phyloP scores from a whole-genome alignment of 2,113 vertebrate species.

The Halcyon senegalensis region DNA sequence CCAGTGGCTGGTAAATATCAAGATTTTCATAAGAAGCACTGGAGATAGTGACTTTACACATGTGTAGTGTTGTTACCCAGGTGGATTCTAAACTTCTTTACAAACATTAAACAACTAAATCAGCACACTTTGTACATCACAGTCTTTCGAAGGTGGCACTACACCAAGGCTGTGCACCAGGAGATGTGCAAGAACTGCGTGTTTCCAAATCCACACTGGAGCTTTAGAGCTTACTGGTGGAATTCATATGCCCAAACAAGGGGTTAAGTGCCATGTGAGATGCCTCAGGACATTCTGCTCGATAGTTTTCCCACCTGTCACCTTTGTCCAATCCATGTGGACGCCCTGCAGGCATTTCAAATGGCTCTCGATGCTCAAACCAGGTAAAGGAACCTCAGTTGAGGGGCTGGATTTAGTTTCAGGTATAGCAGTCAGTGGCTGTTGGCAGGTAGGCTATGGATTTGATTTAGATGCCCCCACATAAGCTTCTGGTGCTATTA shows the following conservation, averaged over 20 bases:
- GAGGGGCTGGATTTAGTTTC: not conserved
- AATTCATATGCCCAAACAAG: not conserved
- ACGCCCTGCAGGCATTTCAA: not conserved
- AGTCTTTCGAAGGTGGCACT: not conserved
- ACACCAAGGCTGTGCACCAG: not conserved
- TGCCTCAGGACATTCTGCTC: not conserved
- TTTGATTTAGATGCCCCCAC: not conserved
- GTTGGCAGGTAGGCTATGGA: not conserved
- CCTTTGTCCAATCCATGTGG: not conserved
- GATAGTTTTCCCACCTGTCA: not conserved
- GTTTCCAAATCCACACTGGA: not conserved
- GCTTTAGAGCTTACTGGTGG: not conserved
- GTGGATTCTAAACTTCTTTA: not conserved
- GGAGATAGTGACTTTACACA: not conserved
- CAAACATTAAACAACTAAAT: not conserved
- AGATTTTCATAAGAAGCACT: not conserved
- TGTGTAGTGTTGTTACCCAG: not conserved
- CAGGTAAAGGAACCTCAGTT: not conserved
- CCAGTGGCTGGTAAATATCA: not conserved
- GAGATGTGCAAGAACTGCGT: not conserved
- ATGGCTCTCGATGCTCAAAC: not conserved
- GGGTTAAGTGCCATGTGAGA: not conserved
- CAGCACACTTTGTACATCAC: fast-evolving
- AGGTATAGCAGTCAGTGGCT: not conserved
- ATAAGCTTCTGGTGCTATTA: not conserved